Evolutionary conservation across 1,140 invertebrate species (phyloP), one percentile per base, ranked within the genome.

Genomic region (Heliconius congener): DNA sequence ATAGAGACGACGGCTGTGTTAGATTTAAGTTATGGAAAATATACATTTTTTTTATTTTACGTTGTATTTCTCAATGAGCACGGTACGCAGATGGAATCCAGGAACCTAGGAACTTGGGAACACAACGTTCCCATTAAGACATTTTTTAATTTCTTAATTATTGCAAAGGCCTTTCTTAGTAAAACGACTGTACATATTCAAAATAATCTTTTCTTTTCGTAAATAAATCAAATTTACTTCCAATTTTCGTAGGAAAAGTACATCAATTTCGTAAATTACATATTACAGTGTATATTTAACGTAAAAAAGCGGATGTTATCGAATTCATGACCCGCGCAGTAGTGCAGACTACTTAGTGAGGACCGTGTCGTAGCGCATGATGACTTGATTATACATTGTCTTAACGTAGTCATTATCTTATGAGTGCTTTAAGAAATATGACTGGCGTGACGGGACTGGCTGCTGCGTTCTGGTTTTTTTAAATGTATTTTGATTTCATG

Each of bases 361-460:
- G 18, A 16, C 19, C 23, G 6, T 66, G 39, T 19, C 42, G 52
- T 27, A 34, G 71, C 71, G 55, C 23, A 77, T 77, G 79, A 80
- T 66, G 71, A 27, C 52, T 80, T 80, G 79, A 80, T 80, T 80
- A 76, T 80, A 80, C 46, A 77, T 46, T 42, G 34, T 27, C 19
- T 72, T 27, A 23, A 60, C 27, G 57, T 60, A 27, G n/a, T 27
- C 55, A 60, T 60, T 60, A 60, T 60, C 8, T 60, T 60, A 11
- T 3, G 23, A 60, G 57, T 60, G 57, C 57, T 60, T 60, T 60
- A 9, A 60, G 55, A 60, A 27, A 11, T 60, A 8, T n/a, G n/a
- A 60, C n/a, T 11, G 55, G 55, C n/a, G 55, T 60, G 55, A 60
- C 8, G 9, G 11, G 55, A 60, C 8, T 23, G 8, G n/a, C n/a